Evolutionary conservation across 2,888 invertebrate genomes (phyloP).

Genomic region (Drepanosiphum platanoidis): DNA sequence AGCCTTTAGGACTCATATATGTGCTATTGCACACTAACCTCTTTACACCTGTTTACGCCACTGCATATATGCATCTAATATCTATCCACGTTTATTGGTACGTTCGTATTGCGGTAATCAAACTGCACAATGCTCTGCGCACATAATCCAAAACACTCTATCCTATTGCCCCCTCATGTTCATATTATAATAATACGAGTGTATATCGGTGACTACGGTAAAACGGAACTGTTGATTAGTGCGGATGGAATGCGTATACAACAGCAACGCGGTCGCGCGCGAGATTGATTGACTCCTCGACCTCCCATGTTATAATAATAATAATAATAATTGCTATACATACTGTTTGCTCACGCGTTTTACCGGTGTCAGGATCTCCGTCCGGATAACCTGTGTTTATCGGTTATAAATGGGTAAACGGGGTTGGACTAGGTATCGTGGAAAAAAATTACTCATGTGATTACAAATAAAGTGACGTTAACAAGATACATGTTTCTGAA

Average conservation of each 20-base stretch:
- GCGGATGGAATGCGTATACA: not conserved
- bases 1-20: no score
- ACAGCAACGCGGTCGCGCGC: not conserved
- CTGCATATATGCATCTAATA: no score
- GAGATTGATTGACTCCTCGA: not conserved
- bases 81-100: not conserved
- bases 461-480: no score
- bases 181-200: not conserved
- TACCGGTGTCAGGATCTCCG: not conserved
- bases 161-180: not conserved
- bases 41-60: no score
- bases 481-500: no score
- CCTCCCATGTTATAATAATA: not conserved
- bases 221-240: not conserved
- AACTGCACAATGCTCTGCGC: not conserved
- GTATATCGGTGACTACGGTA: not conserved
- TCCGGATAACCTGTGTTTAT: not conserved
- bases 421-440: no score
- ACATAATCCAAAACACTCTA: not conserved
- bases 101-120: not conserved
- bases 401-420: no score
- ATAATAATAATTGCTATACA: not conserved
- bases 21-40: no score
- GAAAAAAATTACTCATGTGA: no score
- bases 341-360: not conserved